These are phyloP conservation scores for Neolamprologus kungweensis DNA, from an alignment of 2,113 vertebrate genomes.

Conservation along the genomic window DNA sequence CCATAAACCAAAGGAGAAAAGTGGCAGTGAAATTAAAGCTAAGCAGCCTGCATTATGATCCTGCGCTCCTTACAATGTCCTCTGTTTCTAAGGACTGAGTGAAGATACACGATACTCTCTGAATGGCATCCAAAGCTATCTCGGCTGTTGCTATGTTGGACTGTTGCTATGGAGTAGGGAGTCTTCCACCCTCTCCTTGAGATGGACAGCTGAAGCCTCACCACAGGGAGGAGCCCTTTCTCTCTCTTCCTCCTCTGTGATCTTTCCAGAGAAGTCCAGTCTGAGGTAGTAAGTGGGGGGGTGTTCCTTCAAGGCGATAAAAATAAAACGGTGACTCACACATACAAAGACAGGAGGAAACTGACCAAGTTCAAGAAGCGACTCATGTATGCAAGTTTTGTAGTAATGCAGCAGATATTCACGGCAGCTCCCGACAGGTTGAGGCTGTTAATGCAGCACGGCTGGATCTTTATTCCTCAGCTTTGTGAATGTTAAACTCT, in stretches of 20 bases:
- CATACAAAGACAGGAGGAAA: background rate
- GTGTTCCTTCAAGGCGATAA: conserved; percentile 11
- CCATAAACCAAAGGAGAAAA: background rate
- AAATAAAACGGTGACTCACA: conserved; percentile 32
- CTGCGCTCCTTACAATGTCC: background rate
- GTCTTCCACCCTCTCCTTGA: conserved; percentile 21
- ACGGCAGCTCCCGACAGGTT: background rate
- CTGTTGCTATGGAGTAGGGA: conserved; percentile 73
- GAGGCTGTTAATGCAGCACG: background rate
- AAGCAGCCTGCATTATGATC: background rate
- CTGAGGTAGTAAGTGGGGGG: background rate
- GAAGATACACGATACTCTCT: conserved; percentile 17
- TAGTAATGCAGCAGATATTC: background rate
- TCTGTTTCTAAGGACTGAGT: conserved; percentile 16
- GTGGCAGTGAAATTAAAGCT: background rate
- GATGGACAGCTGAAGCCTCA: conserved; percentile 40
- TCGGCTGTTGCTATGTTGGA: conserved; percentile 72
- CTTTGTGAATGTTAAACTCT: background rate
- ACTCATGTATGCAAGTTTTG: background rate
- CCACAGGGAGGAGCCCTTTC: conserved; percentile 73
- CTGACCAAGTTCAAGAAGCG: background rate
- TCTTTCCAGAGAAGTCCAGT: conserved; percentile 1
- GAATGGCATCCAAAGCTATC: conserved; percentile 54
- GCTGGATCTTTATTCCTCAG: background rate
- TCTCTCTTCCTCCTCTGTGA: conserved; percentile 24